Percentiles rank a stretch among this genome's conserved stretches.
These are phyloP conservation scores for Cynaeus angustus DNA, from an alignment of 2,888 invertebrate species.

Conservation along the genomic window DNA sequence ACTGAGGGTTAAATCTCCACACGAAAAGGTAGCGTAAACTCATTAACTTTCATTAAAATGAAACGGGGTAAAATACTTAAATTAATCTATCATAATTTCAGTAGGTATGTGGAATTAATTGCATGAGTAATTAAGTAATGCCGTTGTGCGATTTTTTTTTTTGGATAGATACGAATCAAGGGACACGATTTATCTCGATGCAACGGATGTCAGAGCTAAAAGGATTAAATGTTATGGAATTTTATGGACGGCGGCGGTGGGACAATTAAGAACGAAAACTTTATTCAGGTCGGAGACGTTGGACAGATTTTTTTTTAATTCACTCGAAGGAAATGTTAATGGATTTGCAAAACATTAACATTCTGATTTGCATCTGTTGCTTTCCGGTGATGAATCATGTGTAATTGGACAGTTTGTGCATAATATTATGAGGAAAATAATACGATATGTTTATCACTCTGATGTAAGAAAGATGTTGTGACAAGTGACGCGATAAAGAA, in stretches of 20 bases:
- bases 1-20: slow-evolving; percentile 28
- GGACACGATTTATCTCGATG: slow-evolving; percentile 30
- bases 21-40: slow-evolving; percentile 36
- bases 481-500: too few relatives aligned
- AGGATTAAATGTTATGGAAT: slow-evolving; percentile 38
- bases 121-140: slow-evolving; percentile 1
- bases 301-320: slow-evolving; percentile 15
- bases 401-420: neutral
- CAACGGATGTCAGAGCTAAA: slow-evolving; percentile 30
- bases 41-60: slow-evolving; percentile 30
- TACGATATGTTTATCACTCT: too few relatives aligned
- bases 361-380: slow-evolving; percentile 3
- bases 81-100: neutral
- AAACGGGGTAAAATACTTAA: slow-evolving; percentile 8
- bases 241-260: slow-evolving; percentile 13
- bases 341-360: neutral
- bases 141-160: slow-evolving; percentile 3
- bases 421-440: neutral
- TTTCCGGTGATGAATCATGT: slow-evolving; percentile 10
- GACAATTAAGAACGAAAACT: slow-evolving; percentile 30
- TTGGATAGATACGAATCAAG: slow-evolving; percentile 26
- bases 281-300: neutral
- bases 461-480: too few relatives aligned
- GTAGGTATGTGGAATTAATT: neutral
- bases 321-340: neutral